These are phyloP conservation scores for Gambusia affinis DNA, from an alignment of 2,113 vertebrate genomes.

Conservation along the genomic window DNA sequence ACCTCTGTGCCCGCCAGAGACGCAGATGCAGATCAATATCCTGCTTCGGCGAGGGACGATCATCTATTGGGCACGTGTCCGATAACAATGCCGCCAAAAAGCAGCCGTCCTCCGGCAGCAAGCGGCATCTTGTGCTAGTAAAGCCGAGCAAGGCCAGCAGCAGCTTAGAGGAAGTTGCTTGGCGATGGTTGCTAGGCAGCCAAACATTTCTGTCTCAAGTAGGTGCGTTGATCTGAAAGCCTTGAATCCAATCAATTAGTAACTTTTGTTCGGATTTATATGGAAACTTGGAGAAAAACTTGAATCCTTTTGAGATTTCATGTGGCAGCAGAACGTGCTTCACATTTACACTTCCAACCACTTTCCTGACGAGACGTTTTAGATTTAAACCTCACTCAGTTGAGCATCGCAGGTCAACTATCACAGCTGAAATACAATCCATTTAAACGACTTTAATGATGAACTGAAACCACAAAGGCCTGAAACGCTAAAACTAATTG, in stretches of 20 bases:
- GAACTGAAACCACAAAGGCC: not conserved
- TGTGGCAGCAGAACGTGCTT: not conserved
- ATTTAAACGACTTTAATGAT: not conserved
- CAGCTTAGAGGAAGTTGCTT: slow-evolving; percentile 35
- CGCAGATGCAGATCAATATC: slow-evolving; percentile 56
- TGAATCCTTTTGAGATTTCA: not conserved
- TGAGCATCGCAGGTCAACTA: too few relatives aligned
- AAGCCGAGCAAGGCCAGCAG: not conserved
- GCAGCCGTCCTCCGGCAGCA: slow-evolving; percentile 29
- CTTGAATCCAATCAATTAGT: not conserved
- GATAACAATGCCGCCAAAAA: slow-evolving; percentile 16
- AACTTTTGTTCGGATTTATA: not conserved
- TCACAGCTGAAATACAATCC: not conserved
- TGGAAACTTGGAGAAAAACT: not conserved
- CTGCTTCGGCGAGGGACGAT: slow-evolving; percentile 27
- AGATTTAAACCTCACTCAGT: not conserved
- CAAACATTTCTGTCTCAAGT: slow-evolving; percentile 13
- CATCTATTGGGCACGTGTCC: slow-evolving; percentile 44
- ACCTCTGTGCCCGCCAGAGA: slow-evolving; percentile 23
- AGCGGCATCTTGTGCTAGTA: slow-evolving; percentile 5
- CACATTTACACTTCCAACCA: not conserved
- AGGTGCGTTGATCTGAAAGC: not conserved
- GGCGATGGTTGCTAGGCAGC: slow-evolving; percentile 50
- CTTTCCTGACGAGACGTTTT: not conserved
- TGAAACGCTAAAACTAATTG: not conserved